Conservation (phyloP, 2,113 vertebrate species). For the Apodemus speciosus region DNA sequence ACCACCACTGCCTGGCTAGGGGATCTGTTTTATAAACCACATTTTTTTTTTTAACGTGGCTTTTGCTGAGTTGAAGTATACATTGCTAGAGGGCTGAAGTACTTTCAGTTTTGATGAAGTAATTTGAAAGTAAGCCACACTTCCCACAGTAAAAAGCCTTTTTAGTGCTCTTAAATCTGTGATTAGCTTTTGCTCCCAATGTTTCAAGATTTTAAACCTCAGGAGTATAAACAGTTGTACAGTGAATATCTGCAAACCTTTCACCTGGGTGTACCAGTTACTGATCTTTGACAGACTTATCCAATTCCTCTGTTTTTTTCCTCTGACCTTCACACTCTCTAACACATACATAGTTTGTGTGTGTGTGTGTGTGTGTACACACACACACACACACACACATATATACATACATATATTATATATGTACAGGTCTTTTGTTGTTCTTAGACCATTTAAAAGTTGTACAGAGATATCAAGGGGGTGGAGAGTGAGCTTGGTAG, state of each 20-base stretch:
- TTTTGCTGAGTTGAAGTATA: neutral
- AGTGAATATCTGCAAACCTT: neutral
- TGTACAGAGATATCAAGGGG: neutral
- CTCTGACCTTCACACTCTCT: neutral
- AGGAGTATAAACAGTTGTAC: neutral
- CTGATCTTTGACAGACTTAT: neutral
- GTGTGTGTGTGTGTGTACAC: no score
- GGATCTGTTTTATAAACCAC: neutral
- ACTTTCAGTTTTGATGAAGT: constrained; percentile 48
- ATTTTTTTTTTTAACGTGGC: neutral
- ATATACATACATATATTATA: no score
- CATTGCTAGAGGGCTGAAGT: neutral
- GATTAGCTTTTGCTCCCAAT: neutral
- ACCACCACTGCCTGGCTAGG: no score
- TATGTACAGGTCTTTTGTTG: neutral
- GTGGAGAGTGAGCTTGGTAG: neutral
- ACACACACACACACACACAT: no score
- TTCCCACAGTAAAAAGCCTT: constrained; percentile 2
- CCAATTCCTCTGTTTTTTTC: neutral
- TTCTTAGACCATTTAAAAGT: neutral
- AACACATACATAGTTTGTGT: neutral
- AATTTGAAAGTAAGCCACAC: constrained; percentile 40
- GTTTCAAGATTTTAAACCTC: constrained; percentile 34
- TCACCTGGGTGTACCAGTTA: neutral
- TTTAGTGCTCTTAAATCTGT: neutral